Evolutionary conservation across 2,888 invertebrate genomes (phyloP), one percentile per base, ranked within the genome.

Genomic region (Callinectes sapidus): DNA sequence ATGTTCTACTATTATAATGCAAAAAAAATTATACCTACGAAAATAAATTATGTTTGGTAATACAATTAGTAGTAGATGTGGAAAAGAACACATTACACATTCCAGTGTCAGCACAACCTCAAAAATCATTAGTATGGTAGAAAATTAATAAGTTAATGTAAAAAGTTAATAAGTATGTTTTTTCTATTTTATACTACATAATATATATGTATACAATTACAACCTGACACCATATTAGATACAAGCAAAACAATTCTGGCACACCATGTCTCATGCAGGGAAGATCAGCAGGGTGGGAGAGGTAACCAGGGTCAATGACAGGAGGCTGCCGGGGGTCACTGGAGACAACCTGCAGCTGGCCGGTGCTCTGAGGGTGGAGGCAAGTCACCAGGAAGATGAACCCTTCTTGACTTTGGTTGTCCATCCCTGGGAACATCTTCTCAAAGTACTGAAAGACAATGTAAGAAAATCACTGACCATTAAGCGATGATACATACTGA

Each of bases 251-350:
- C 13, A 16, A 28, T 13, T 77, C 13, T 81, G 81, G 35, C 28
- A 8, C 95, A 97, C 97, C 97, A 95, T 96, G 96, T 28, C 97
- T 96, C 94, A 97, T 97, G 95, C 97, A 97, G 1, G 95, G 95
- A 8, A 97, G 95, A 95, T 98, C 98, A 87, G 96, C 95, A 1
- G 96, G 95, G 3, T 96, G 96, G 71, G 97, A 96, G 94, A 98
- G 96, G 95, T 98, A 98, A 94, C 97, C 97, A 0, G 98, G 97
- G 95, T 98, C 97, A 77, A 98, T 97, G 0, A 96, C 95, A 0
- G 98, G 98, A 35, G 97, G 96, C 16, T 96, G 96, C 0, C 96
- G 95, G 13, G 97, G 97, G 95, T 97, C 96, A 54, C 95, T 95
- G 66, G 97, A 96, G 23, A 95, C 95, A 0, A 98, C 95, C 1